phyloP scores from a whole-genome alignment of 2,888 invertebrate species.

The Tiphia femorata region DNA sequence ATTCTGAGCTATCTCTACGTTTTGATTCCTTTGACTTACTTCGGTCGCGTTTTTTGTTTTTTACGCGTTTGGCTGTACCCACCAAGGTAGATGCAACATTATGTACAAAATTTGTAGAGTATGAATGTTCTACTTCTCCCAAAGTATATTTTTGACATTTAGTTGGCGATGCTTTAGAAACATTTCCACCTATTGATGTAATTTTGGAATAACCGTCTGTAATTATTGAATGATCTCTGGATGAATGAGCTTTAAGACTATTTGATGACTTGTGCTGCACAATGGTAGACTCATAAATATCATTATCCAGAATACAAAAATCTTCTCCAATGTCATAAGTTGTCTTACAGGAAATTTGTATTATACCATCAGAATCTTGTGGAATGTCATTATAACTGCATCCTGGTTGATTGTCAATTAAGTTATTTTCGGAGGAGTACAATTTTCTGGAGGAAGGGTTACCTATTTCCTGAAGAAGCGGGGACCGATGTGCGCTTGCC shows the following conservation, averaged over 20 bases:
- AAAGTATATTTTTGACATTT: slow-evolving; percentile 28
- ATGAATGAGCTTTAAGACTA: slow-evolving; percentile 37
- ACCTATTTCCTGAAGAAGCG: slow-evolving; percentile 78
- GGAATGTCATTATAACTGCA: slow-evolving; percentile 43
- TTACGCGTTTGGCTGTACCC: slow-evolving; percentile 59
- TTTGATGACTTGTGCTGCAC: slow-evolving; percentile 34
- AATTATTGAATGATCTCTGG: slow-evolving; percentile 36
- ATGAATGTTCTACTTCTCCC: slow-evolving; percentile 45
- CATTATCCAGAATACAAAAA: slow-evolving; percentile 43
- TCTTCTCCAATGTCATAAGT: slow-evolving; percentile 38
- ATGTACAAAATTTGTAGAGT: slow-evolving; percentile 54
- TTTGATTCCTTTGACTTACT: slow-evolving; percentile 66
- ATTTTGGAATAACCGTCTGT: slow-evolving; percentile 37
- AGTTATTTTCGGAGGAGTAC: slow-evolving; percentile 67
- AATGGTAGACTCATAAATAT: slow-evolving; percentile 45
- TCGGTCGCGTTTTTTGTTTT: slow-evolving; percentile 61
- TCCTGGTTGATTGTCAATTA: slow-evolving; percentile 59
- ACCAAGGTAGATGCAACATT: slow-evolving; percentile 58
- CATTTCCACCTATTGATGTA: slow-evolving; percentile 10
- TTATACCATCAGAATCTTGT: slow-evolving; percentile 38
- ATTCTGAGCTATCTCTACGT: slow-evolving; percentile 65
- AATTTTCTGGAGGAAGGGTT: slow-evolving; percentile 72
- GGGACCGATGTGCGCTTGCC: slow-evolving; percentile 72
- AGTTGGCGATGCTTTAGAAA: slow-evolving; percentile 30
- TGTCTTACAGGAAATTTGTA: slow-evolving; percentile 28